Percentiles rank a stretch among this genome's conserved stretches.
phyloP scores from a whole-genome alignment of 64 coral and sea anemone species.

The Hydrozoanthus tunicans region DNA sequence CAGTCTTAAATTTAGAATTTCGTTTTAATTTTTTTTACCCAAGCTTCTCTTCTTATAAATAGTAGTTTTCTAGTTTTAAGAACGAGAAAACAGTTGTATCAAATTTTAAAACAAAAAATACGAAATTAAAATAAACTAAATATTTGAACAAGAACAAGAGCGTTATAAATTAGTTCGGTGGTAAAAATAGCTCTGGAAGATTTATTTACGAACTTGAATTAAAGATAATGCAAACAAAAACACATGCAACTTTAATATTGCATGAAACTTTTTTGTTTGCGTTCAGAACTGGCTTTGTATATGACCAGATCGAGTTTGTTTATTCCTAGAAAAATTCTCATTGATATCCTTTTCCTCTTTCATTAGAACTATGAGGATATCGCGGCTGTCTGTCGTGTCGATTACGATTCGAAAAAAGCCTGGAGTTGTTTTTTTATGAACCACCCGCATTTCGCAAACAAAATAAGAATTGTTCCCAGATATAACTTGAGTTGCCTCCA shows the following conservation, averaged over 20 bases:
- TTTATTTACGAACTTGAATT: constrained; percentile 34
- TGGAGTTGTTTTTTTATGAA: neutral
- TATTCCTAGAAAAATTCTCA: neutral
- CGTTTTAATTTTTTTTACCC: neutral
- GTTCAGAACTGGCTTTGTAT: neutral
- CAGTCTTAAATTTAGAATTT: neutral
- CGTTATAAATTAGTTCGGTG: too few relatives aligned
- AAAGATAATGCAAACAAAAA: constrained; percentile 2
- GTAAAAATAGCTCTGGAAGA: constrained; percentile 22
- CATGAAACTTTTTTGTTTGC: neutral
- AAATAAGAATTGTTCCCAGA: neutral
- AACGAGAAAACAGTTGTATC: neutral
- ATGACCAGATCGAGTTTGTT: neutral
- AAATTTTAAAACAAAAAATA: neutral
- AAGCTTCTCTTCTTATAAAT: neutral
- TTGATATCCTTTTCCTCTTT: neutral
- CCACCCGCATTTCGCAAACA: neutral
- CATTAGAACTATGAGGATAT: neutral
- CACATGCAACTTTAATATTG: constrained; percentile 15
- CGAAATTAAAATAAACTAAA: neutral
- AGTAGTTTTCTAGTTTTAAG: neutral
- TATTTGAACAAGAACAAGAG: neutral
- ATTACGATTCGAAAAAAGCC: neutral
- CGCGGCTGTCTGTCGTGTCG: too few relatives aligned
- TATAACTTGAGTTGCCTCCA: neutral